Evolutionary conservation across 23 tunicate genomes (phyloP).

Genomic region (Trididemnum clinides): DNA sequence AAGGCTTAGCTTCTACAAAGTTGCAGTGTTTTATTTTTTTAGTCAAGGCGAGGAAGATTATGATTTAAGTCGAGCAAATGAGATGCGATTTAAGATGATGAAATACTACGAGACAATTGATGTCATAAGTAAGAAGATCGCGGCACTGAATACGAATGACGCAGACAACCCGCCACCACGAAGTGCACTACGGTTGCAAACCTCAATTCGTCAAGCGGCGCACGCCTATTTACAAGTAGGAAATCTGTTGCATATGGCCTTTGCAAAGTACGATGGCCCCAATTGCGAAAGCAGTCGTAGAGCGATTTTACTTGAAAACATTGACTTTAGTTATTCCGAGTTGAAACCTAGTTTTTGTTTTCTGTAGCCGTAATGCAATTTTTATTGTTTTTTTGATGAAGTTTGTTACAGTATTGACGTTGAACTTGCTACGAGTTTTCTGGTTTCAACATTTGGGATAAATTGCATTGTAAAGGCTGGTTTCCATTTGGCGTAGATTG

Average conservation of each 20-base stretch:
- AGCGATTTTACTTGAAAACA: no score
- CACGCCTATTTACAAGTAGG: constrained; percentile 79
- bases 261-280: no score
- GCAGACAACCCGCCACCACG: constrained; percentile 57
- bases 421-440: no score
- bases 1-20: neutral
- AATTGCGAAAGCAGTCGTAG: no score
- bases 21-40: neutral
- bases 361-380: no score
- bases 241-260: neutral
- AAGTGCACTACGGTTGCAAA: constrained; percentile 46
- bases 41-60: constrained; percentile 86
- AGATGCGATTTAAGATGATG: constrained; percentile 62
- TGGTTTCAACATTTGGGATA: no score
- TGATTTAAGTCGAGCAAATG: constrained; percentile 60
- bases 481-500: no score
- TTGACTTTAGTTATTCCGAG: no score
- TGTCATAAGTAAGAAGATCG: constrained; percentile 82
- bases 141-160: constrained; percentile 56
- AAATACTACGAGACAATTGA: constrained; percentile 80
- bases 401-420: no score
- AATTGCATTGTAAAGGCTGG: no score
- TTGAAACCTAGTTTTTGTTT: no score
- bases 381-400: no score
- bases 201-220: constrained; percentile 62